These are phyloP conservation scores for Marisa cornuarietis DNA, from an alignment of 1,140 invertebrate genomes.

Conservation along the genomic window DNA sequence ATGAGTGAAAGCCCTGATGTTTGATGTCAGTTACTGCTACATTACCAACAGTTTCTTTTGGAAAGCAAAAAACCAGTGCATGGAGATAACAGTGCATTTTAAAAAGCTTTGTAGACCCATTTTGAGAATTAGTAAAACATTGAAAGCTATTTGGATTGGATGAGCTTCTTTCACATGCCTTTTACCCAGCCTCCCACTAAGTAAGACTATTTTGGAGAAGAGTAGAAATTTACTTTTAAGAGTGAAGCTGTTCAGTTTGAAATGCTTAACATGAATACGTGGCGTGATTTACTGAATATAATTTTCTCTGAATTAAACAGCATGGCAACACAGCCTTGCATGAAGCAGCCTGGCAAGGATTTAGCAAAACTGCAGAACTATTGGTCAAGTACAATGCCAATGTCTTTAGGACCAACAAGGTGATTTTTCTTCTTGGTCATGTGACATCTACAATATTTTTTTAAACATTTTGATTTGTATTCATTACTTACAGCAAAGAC, in stretches of 20 bases:
- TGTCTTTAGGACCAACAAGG: conserved; percentile 79
- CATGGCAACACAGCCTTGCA: conserved; percentile 93
- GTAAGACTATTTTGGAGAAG: not conserved
- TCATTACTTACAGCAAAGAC: too few relatives aligned
- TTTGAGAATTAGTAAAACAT: too few relatives aligned
- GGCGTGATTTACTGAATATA: not conserved
- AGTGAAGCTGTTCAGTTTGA: too few relatives aligned
- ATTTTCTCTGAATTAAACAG: conserved; percentile 66
- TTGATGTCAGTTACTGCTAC: not conserved
- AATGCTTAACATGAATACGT: not conserved
- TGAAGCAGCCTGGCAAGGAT: conserved; percentile 94
- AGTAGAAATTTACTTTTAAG: not conserved
- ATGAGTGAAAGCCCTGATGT: not conserved
- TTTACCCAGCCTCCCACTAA: too few relatives aligned
- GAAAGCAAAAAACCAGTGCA: not conserved
- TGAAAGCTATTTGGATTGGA: not conserved
- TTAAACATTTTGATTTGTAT: too few relatives aligned
- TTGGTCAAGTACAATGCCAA: conserved; percentile 78
- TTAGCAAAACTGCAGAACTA: conserved; percentile 83
- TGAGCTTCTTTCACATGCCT: too few relatives aligned
- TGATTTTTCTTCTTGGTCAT: conserved; percentile 29
- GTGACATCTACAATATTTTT: too few relatives aligned
- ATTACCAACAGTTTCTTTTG: not conserved
- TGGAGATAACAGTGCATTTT: not conserved
- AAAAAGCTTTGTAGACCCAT: not conserved